Percentiles rank a stretch among this genome's conserved stretches.
Evolutionary conservation across 2,797 vertebrate species (phyloP).

Genomic region (Anableps anableps): DNA sequence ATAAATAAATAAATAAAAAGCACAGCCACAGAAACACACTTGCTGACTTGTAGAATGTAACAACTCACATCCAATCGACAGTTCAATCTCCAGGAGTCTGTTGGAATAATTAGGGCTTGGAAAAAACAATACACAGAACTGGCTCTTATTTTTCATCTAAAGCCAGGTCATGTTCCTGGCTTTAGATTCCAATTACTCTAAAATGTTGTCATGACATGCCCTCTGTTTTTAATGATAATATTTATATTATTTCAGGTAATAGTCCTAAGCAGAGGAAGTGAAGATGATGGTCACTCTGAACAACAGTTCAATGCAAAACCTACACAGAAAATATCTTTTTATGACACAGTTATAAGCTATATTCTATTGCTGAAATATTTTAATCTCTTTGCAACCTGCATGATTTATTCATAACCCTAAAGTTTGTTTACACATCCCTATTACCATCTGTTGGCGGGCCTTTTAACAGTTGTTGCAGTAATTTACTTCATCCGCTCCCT

Average conservation of each 20-base stretch:
- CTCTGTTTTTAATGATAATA: slow-evolving; percentile 75
- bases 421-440: slow-evolving; percentile 7
- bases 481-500: slow-evolving; percentile 37
- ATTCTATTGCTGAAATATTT: neutral
- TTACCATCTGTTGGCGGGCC: slow-evolving; percentile 11
- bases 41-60: slow-evolving; percentile 7
- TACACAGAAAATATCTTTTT: neutral
- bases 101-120: slow-evolving; percentile 63
- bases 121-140: slow-evolving; percentile 59
- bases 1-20: neutral
- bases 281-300: slow-evolving; percentile 16
- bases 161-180: slow-evolving; percentile 64
- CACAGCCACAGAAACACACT: slow-evolving; percentile 7
- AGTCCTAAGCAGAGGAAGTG: slow-evolving; percentile 28
- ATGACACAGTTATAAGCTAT: neutral
- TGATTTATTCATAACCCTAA: neutral
- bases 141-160: slow-evolving; percentile 64
- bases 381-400: neutral
- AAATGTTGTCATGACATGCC: slow-evolving; percentile 72
- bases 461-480: slow-evolving; percentile 32
- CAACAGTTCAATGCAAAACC: slow-evolving; percentile 17
- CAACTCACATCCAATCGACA: slow-evolving; percentile 36
- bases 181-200: slow-evolving; percentile 75
- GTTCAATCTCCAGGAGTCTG: slow-evolving; percentile 65
- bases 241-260: slow-evolving; percentile 74